phyloP scores from a whole-genome alignment of 2,888 invertebrate species.

The Amblyjoppa proteus region DNA sequence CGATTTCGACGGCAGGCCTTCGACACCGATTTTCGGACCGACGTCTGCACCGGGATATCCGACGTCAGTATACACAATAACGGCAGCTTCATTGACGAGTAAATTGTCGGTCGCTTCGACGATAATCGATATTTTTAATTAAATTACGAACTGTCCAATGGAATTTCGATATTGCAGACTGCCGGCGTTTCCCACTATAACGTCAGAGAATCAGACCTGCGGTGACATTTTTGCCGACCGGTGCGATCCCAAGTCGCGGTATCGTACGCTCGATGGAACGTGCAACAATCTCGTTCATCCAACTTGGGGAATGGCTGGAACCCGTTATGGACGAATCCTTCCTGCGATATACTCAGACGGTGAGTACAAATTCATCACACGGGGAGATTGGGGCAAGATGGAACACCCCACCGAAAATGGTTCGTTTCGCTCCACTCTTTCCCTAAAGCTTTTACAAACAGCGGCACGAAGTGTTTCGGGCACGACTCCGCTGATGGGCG shows the following conservation, averaged over 20 bases:
- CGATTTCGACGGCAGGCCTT: neutral
- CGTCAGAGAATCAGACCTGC: slow-evolving; percentile 49
- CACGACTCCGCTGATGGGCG: slow-evolving; percentile 1
- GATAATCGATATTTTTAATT: neutral
- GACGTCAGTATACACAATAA: slow-evolving; percentile 23
- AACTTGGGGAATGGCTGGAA: slow-evolving; percentile 92
- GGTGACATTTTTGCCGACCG: slow-evolving; percentile 57
- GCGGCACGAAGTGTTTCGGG: slow-evolving; percentile 1
- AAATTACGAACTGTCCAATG: neutral
- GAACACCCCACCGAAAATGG: neutral
- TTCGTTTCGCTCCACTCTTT: neutral
- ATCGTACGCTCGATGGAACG: slow-evolving; percentile 94
- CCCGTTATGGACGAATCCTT: slow-evolving; percentile 89
- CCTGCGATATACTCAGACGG: slow-evolving; percentile 90
- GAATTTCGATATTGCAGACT: neutral
- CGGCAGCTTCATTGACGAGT: neutral
- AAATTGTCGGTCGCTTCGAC: neutral
- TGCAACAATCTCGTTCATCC: slow-evolving; percentile 97
- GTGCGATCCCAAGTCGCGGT: slow-evolving; percentile 87
- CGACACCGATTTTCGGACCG: slow-evolving; percentile 8
- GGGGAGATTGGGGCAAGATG: neutral
- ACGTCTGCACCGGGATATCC: slow-evolving; percentile 27
- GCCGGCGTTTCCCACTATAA: slow-evolving; percentile 4
- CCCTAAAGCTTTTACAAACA: neutral
- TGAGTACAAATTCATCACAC: slow-evolving; percentile 78